Percentiles rank a stretch among this genome's conserved stretches.
Evolutionary conservation across 2,113 vertebrate species (phyloP).

Genomic region (Sebastes schlegelii): DNA sequence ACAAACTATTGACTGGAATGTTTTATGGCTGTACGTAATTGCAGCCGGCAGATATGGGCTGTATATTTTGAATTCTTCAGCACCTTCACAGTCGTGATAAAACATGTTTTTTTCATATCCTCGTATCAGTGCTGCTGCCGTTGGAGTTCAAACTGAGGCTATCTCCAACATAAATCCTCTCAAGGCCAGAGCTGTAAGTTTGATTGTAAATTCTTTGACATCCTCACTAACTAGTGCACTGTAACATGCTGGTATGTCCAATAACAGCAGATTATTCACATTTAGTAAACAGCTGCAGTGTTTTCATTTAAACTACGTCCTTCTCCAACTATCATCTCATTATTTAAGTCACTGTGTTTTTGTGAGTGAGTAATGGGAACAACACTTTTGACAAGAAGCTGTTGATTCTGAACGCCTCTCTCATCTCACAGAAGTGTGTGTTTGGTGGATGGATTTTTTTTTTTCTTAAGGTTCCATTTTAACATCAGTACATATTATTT

Average conservation of each 20-base stretch:
- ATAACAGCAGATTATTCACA: neutral
- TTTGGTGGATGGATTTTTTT: too few species aligned
- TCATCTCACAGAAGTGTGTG: too few species aligned
- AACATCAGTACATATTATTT: too few species aligned
- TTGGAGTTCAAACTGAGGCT: neutral
- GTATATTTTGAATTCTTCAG: neutral
- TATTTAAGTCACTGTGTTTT: too few species aligned
- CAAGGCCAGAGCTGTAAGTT: neutral
- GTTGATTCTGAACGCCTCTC: too few species aligned
- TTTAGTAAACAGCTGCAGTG: neutral
- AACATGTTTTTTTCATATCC: neutral
- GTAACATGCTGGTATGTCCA: too few species aligned
- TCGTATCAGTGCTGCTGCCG: neutral
- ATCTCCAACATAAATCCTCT: neutral
- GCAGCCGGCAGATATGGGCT: neutral
- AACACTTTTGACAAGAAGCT: too few species aligned
- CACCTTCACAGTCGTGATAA: neutral
- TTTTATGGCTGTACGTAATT: neutral
- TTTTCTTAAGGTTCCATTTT: too few species aligned
- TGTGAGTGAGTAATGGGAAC: too few species aligned
- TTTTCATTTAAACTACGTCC: too few species aligned
- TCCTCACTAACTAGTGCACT: too few species aligned
- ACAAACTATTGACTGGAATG: neutral
- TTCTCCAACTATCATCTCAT: too few species aligned
- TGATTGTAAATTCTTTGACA: neutral